These are phyloP conservation scores for Ips typographus DNA, from an alignment of 1,140 invertebrate species.

Conservation along the genomic window DNA sequence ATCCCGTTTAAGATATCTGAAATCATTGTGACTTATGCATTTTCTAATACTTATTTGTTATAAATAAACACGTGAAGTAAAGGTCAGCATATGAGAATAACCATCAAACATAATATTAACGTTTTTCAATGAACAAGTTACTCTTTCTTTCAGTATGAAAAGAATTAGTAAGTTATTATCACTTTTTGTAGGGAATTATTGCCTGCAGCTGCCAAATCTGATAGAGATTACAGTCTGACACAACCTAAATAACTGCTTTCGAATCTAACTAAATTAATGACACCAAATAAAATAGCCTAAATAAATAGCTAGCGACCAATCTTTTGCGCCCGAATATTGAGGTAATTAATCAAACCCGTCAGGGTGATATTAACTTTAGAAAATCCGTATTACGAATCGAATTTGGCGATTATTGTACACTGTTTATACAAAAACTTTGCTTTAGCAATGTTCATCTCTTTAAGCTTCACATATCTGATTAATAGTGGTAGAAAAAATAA, in stretches of 20 bases:
- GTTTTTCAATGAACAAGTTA: too few species aligned
- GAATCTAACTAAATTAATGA: conserved; percentile 16
- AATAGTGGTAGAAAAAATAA: conserved; percentile 1
- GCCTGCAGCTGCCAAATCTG: too few species aligned
- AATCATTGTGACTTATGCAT: too few species aligned
- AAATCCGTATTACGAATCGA: conserved; percentile 13
- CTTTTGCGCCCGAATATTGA: conserved; percentile 1
- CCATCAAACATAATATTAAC: too few species aligned
- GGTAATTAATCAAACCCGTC: conserved; percentile 22
- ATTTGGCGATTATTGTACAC: conserved; percentile 1
- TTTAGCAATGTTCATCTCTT: neutral
- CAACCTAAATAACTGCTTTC: conserved; percentile 2
- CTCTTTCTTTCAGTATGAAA: too few species aligned
- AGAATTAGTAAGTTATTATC: too few species aligned
- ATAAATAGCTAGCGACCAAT: conserved; percentile 7
- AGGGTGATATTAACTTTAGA: conserved; percentile 19
- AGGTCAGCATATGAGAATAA: too few species aligned
- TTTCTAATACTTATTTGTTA: too few species aligned
- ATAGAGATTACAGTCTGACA: neutral
- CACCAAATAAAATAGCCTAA: conserved; percentile 17
- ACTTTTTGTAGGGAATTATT: too few species aligned
- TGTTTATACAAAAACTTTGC: neutral
- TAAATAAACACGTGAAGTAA: too few species aligned
- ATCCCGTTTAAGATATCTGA: too few species aligned
- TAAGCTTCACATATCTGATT: neutral